Conservation (phyloP, 2,888 invertebrate genomes). For the Caenorhabditis sp. region DNA sequence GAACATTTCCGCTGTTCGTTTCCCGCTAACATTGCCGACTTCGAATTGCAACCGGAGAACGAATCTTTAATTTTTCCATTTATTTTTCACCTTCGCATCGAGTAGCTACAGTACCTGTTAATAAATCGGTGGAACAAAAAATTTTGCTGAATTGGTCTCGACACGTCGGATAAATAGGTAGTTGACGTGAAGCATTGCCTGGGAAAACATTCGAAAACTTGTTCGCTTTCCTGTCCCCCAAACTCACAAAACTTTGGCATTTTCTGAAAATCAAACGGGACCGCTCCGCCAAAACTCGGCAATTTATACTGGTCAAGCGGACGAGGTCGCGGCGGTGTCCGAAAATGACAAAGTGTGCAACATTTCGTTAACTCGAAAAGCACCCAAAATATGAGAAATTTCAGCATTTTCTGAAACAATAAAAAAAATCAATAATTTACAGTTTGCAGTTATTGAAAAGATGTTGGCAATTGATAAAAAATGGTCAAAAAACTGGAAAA, state of each 20-base stretch:
- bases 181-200: constrained; percentile 29
- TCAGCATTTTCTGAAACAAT: neutral
- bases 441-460: too few species aligned
- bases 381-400: neutral
- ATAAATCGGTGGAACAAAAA: constrained; percentile 59
- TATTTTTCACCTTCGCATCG: too few species aligned
- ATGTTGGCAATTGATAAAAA: too few species aligned
- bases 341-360: constrained; percentile 55
- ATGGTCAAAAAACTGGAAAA: too few species aligned
- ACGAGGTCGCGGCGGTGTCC: constrained; percentile 60
- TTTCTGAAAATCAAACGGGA: constrained; percentile 37
- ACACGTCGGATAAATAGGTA: constrained; percentile 50
- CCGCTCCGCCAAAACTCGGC: constrained; percentile 38
- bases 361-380: neutral
- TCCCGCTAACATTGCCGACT: neutral
- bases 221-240: constrained; percentile 11
- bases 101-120: constrained; percentile 23
- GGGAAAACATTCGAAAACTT: too few species aligned
- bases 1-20: constrained; percentile 45
- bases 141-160: constrained; percentile 55
- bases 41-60: constrained; percentile 15
- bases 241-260: constrained; percentile 48
- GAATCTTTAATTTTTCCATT: neutral
- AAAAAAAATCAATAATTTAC: neutral
- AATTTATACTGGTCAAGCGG: constrained; percentile 69